A percentile compares a stretch with the other conserved stretches of the same genome.
Evolutionary conservation across 2,888 invertebrate genomes (phyloP).

Genomic region (Drosophila pullipes): DNA sequence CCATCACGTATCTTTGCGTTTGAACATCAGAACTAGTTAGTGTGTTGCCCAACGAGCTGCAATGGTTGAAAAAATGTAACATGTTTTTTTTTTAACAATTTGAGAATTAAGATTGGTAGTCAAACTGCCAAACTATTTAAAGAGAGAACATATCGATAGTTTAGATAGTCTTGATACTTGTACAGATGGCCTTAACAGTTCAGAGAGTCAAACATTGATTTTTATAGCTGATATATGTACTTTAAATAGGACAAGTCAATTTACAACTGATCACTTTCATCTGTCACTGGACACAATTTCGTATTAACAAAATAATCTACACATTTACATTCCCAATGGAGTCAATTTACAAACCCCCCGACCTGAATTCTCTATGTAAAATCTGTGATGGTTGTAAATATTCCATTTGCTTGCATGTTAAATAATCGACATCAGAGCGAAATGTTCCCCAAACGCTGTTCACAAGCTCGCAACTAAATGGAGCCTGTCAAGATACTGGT

Average conservation of each 20-base stretch:
- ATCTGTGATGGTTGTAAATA: slow-evolving; percentile 35
- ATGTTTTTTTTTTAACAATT: neutral
- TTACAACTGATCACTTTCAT: slow-evolving; percentile 4
- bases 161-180: neutral
- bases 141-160: neutral
- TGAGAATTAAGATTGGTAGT: neutral
- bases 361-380: slow-evolving; percentile 2
- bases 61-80: neutral
- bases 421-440: slow-evolving; percentile 49
- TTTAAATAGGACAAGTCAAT: slow-evolving; percentile 1
- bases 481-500: slow-evolving; percentile 27
- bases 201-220: neutral
- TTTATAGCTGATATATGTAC: neutral
- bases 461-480: slow-evolving; percentile 7
- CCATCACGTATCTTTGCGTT: neutral
- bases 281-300: slow-evolving; percentile 9
- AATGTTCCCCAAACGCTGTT: slow-evolving; percentile 56
- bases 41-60: neutral
- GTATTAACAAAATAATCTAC: slow-evolving; percentile 16
- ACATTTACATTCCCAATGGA: slow-evolving; percentile 16
- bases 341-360: neutral
- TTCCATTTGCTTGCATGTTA: slow-evolving; percentile 26
- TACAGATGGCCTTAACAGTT: neutral
- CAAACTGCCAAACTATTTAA: neutral
- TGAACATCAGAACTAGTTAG: neutral